phyloP scores from a whole-genome alignment of 2,797 vertebrate genomes.

The Rhynchotus rufescens region DNA sequence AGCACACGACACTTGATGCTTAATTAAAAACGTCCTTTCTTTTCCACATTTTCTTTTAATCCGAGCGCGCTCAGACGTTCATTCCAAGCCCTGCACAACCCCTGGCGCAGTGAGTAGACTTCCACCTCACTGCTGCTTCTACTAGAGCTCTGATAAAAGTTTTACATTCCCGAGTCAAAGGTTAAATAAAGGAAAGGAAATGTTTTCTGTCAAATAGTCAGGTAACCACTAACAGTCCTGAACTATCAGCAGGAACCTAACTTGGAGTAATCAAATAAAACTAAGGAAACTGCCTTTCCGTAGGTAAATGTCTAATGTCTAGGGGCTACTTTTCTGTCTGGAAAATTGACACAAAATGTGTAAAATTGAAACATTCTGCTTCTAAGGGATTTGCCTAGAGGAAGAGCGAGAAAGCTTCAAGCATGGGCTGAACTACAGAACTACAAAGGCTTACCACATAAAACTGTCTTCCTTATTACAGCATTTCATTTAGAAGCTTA shows the following conservation, averaged over 20 bases:
- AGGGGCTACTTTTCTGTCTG: conserved; percentile 79
- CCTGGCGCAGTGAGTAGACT: conserved; percentile 78
- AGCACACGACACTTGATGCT: conserved; percentile 47
- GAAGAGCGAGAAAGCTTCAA: conserved; percentile 75
- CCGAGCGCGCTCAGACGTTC: conserved; percentile 42
- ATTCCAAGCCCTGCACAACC: conserved; percentile 51
- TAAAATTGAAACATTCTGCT: conserved; percentile 84
- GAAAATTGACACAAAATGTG: conserved; percentile 83
- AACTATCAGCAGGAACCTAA: conserved; percentile 81
- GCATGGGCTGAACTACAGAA: conserved; percentile 77
- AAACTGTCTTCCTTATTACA: conserved; percentile 89
- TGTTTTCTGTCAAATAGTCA: conserved; percentile 85
- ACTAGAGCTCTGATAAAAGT: conserved; percentile 86
- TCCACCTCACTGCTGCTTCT: conserved; percentile 82
- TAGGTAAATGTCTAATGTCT: conserved; percentile 76
- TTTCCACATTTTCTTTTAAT: conserved; percentile 59
- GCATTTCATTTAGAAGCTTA: conserved; percentile 86
- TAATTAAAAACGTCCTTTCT: conserved; percentile 60
- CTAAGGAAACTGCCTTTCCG: conserved; percentile 80
- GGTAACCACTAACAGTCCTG: conserved; percentile 84
- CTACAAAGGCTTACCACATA: conserved; percentile 87
- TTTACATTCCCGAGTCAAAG: conserved; percentile 87
- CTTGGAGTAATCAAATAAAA: conserved; percentile 84
- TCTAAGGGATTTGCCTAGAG: conserved; percentile 83
- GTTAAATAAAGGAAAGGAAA: conserved; percentile 93